phyloP scores from a whole-genome alignment of 2,113 vertebrate genomes.

The Micromys minutus region DNA sequence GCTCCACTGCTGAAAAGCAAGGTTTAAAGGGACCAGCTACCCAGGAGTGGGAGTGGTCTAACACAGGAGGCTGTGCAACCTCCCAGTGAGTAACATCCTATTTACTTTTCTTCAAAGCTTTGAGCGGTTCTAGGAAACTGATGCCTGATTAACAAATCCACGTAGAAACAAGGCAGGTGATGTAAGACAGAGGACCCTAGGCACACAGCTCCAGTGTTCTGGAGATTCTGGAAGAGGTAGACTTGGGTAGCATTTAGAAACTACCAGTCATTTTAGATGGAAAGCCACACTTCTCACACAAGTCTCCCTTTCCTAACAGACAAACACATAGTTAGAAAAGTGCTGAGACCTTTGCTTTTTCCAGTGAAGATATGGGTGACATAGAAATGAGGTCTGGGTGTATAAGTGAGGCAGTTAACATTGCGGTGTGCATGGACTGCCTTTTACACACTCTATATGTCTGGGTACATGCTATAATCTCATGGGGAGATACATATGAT shows the following conservation, averaged over 20 bases:
- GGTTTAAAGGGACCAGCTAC: not conserved
- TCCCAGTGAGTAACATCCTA: not conserved
- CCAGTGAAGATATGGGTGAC: not conserved
- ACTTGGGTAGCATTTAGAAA: not conserved
- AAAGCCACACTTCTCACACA: not conserved
- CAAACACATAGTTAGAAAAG: not conserved
- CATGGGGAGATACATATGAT: not conserved
- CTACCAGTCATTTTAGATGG: not conserved
- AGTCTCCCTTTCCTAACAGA: not conserved
- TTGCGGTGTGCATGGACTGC: not conserved
- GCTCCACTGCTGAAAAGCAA: not conserved
- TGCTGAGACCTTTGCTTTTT: not conserved
- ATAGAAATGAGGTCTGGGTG: not conserved
- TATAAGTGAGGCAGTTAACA: not conserved
- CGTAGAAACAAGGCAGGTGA: not conserved
- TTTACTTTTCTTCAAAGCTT: not conserved
- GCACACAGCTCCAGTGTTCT: not conserved
- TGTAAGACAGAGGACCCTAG: not conserved
- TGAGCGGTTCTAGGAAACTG: not conserved
- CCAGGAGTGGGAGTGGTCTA: not conserved
- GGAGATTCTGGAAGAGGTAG: not conserved
- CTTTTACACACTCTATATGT: constrained; percentile 14
- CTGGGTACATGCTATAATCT: not conserved
- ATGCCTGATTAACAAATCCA: too few relatives aligned
- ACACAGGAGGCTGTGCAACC: not conserved